Base-by-base conservation (phyloP, 1,140 invertebrate genomes). In the Heliconius eleuchia region DNA sequence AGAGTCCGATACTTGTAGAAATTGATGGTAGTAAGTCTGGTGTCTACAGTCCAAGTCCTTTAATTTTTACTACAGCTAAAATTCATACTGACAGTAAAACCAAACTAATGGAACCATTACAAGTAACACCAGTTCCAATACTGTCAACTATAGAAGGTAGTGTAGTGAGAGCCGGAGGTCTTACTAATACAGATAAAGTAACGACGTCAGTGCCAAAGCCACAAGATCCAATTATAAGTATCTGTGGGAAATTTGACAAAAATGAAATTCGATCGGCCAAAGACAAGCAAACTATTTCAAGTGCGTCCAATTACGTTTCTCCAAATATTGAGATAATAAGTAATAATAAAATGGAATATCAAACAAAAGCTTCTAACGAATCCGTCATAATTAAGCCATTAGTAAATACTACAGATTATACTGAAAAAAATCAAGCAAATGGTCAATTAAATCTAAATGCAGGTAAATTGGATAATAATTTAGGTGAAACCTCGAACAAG, bases 51-150 rank as follows among this genome's bases (percentile, higher is more conserved):
- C 83, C 88, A 23, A 87, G 87, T 80, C 86, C 92, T 16, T 83
- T 93, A 74, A 94, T 94, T 76, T 94, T 94, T 79, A 94, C 93
- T 60, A 94, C 93, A 37, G 93, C 93, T 18, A 94, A 93, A 88
- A 94, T 94, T 82, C 91, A 92, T 71, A 84, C 89, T 13, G 90
- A 93, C 78, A 86, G 80, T 75, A 92, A 92, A 89, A 83, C 85
- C 42, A 92, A 90, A 77, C 74, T 86, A 30, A 90, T 92, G 85
- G 89, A 92, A 84, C 88, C 91, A 52, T 79, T 91, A 60, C 89
- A 91, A 80, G 80, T 92, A 42, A 92, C 89, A 42, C 84, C 92
- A 18, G 87, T 89, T 13, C 93, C 93, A 52, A 92, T 93, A 81
- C 80, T 91, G 80, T 94, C 93, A 34, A 93, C 93, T n/a, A 85